Percentiles rank a stretch among this genome's conserved stretches.
Conservation (phyloP, 2,797 vertebrate genomes). For the Setipinna tenuifilis region DNA sequence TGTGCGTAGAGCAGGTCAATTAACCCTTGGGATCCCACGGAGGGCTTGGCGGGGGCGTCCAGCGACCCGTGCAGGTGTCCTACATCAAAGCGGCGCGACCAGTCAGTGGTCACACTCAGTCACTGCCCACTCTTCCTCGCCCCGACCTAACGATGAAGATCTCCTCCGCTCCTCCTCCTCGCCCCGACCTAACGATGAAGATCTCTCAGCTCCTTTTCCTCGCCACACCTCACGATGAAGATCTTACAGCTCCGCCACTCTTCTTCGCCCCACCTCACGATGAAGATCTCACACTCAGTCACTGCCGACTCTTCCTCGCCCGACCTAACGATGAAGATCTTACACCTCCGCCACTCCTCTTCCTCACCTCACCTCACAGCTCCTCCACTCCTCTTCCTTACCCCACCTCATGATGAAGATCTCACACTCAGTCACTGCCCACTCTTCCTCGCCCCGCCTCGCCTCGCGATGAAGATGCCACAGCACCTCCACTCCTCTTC, state of each 20-base stretch:
- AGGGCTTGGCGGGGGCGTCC: slow-evolving; percentile 14
- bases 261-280: too few relatives aligned
- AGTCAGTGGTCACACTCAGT: not conserved
- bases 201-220: too few relatives aligned
- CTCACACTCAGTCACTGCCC: not conserved
- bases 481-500: not conserved
- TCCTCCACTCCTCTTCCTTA: too few relatives aligned
- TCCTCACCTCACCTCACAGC: too few relatives aligned
- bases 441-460: not conserved
- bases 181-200: too few relatives aligned
- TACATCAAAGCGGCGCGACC: slow-evolving; percentile 11
- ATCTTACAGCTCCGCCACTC: too few relatives aligned
- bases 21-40: slow-evolving; percentile 46
- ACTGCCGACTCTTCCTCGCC: not conserved
- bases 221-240: too few relatives aligned
- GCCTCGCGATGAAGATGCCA: not conserved
- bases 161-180: not conserved
- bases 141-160: not conserved
- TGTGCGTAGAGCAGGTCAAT: slow-evolving; percentile 48
- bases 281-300: not conserved
- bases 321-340: too few relatives aligned
- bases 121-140: not conserved
- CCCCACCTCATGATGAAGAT: too few relatives aligned
- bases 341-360: too few relatives aligned
- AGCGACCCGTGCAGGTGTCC: not conserved